Evolutionary conservation across 2,888 invertebrate genomes (phyloP).

Genomic region (Linyphia triangularis): DNA sequence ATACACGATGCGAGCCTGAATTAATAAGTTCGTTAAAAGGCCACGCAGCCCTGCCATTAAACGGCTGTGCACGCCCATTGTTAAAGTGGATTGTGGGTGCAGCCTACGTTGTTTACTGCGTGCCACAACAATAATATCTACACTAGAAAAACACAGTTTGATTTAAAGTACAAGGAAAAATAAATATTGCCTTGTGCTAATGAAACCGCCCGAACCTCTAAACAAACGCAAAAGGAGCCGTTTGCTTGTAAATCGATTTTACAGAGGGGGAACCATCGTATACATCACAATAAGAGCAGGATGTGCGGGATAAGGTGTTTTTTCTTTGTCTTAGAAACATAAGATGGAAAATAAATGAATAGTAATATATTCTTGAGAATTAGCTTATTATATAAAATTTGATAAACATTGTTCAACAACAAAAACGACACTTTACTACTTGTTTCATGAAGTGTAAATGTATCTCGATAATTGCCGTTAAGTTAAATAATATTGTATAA

Average conservation of each 20-base stretch:
- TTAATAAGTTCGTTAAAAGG: constrained; percentile 45
- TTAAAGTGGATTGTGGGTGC: constrained; percentile 25
- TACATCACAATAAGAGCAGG: not conserved
- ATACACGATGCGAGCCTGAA: constrained; percentile 21
- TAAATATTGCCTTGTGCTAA: not conserved
- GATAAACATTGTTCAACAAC: no score
- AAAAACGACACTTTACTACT: no score
- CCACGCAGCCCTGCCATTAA: constrained; percentile 12
- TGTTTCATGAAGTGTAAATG: no score
- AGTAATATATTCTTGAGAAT: no score
- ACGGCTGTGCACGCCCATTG: constrained; percentile 8
- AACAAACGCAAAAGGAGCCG: not conserved
- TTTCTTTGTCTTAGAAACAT: no score
- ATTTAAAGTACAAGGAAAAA: constrained; percentile 3
- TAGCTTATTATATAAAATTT: no score
- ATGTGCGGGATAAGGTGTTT: not conserved
- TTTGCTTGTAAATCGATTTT: not conserved
- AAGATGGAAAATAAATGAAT: no score
- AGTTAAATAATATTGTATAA: no score
- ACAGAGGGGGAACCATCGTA: no score
- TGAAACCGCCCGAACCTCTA: not conserved
- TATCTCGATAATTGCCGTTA: no score
- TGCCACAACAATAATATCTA: not conserved
- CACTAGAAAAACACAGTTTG: not conserved
- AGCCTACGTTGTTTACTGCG: not conserved